A percentile compares a stretch with the other conserved stretches of the same genome.
phyloP scores from a whole-genome alignment of 2,888 invertebrate species.

The Cynaeus angustus region DNA sequence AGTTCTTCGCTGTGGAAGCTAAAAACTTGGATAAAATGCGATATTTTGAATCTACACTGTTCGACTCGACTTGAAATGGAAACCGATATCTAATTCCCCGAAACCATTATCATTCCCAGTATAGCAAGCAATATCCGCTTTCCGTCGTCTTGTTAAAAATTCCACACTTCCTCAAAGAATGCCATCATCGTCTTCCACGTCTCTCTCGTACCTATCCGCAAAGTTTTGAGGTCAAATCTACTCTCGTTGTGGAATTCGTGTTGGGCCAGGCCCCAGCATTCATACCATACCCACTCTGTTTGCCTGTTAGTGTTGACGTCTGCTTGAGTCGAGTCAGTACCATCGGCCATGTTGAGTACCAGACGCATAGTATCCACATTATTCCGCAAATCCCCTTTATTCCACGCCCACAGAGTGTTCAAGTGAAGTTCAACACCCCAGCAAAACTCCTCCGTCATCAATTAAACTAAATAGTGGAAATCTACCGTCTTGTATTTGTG shows the following conservation, averaged over 20 bases:
- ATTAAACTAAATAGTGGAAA: background rate
- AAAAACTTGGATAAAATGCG: too few species aligned
- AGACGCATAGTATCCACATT: slow-evolving; percentile 40
- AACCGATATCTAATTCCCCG: background rate
- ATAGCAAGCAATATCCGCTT: too few species aligned
- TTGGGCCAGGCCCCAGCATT: slow-evolving; percentile 38
- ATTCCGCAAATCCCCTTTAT: background rate
- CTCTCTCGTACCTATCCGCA: background rate
- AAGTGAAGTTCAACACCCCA: slow-evolving; percentile 1
- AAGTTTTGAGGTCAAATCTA: slow-evolving; percentile 31
- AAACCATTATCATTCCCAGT: background rate
- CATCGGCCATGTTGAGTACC: slow-evolving; percentile 56
- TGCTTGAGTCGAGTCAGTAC: slow-evolving; percentile 26
- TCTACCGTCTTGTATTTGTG: slow-evolving; percentile 11
- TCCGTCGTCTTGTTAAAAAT: background rate
- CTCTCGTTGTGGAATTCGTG: slow-evolving; percentile 29
- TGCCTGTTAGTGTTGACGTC: slow-evolving; percentile 56
- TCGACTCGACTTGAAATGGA: background rate
- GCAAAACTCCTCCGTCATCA: background rate
- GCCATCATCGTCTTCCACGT: background rate
- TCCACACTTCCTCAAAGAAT: slow-evolving; percentile 6
- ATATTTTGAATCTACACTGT: too few species aligned
- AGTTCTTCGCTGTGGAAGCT: too few species aligned
- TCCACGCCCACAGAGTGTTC: background rate
- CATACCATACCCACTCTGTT: slow-evolving; percentile 42